phyloP scores from a whole-genome alignment of 1,140 invertebrate genomes.

The Bombus balteatus region DNA sequence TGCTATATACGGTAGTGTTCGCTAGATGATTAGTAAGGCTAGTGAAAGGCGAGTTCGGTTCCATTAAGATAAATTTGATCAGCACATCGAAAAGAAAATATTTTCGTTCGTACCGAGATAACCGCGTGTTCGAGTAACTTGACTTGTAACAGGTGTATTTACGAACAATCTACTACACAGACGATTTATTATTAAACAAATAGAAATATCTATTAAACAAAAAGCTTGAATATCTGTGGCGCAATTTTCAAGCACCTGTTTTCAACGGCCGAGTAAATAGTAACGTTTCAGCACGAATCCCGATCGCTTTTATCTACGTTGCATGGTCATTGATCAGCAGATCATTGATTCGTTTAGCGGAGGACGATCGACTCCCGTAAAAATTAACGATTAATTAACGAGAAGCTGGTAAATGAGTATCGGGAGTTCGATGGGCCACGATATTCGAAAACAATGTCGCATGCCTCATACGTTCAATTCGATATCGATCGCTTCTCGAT shows the following conservation, averaged over 20 bases:
- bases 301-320: conserved; percentile 11
- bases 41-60: not conserved
- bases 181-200: not conserved
- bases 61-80: not conserved
- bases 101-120: conserved; percentile 14
- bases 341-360: conserved; percentile 5
- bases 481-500: conserved; percentile 36
- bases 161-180: not conserved
- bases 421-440: not conserved
- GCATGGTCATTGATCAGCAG: conserved; percentile 11
- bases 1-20: no score
- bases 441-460: conserved; percentile 32
- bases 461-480: not conserved
- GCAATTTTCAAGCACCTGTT: not conserved
- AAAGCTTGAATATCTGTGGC: not conserved
- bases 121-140: not conserved
- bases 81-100: not conserved
- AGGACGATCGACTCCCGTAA: not conserved
- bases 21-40: not conserved
- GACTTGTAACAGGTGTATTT: not conserved
- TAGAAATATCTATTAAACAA: no score
- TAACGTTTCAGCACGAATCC: not conserved
- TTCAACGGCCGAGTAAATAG: not conserved
- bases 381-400: conserved; percentile 46
- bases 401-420: conserved; percentile 38